Percentiles rank a stretch among this genome's conserved stretches.
These are phyloP conservation scores for Acanthoscelides obtectus DNA, from an alignment of 2,888 invertebrate species.

Conservation along the genomic window DNA sequence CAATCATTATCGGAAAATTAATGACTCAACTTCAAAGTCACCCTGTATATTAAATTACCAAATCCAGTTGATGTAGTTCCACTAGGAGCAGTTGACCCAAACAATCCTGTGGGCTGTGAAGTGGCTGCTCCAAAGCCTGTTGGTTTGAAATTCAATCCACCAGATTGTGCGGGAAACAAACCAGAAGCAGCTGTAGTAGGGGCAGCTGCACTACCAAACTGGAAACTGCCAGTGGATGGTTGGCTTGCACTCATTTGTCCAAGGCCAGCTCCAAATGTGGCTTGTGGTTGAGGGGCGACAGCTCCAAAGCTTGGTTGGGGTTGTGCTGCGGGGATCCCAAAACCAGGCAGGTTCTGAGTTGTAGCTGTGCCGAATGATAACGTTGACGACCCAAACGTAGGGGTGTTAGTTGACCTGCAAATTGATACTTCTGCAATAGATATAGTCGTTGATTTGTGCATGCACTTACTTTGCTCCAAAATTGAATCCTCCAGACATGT, in stretches of 20 bases:
- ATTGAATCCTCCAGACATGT: too few relatives aligned
- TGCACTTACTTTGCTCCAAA: not conserved
- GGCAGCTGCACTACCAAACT: constrained; percentile 17
- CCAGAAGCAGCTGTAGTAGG: constrained; percentile 15
- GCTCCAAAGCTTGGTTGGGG: too few relatives aligned
- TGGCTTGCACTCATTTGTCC: not conserved
- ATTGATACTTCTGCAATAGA: not conserved
- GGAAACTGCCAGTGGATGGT: constrained; percentile 1
- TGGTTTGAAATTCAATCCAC: constrained; percentile 4
- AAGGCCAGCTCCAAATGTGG: not conserved
- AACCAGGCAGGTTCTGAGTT: constrained; percentile 24
- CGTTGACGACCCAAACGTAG: not conserved
- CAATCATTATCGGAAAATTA: too few relatives aligned
- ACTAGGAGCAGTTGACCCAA: constrained; percentile 21
- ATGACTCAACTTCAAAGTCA: too few relatives aligned
- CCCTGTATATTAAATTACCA: constrained; percentile 25
- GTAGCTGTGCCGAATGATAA: constrained; percentile 17
- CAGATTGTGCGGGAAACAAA: constrained; percentile 30
- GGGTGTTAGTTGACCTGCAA: not conserved
- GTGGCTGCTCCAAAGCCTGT: too few relatives aligned
- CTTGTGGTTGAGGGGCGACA: too few relatives aligned
- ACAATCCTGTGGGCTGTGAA: too few relatives aligned
- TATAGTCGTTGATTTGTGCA: not conserved
- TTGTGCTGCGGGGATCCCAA: constrained; percentile 8
- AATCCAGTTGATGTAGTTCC: constrained; percentile 17